phyloP scores from a whole-genome alignment of 2,888 invertebrate genomes.

The Lottia scabra region DNA sequence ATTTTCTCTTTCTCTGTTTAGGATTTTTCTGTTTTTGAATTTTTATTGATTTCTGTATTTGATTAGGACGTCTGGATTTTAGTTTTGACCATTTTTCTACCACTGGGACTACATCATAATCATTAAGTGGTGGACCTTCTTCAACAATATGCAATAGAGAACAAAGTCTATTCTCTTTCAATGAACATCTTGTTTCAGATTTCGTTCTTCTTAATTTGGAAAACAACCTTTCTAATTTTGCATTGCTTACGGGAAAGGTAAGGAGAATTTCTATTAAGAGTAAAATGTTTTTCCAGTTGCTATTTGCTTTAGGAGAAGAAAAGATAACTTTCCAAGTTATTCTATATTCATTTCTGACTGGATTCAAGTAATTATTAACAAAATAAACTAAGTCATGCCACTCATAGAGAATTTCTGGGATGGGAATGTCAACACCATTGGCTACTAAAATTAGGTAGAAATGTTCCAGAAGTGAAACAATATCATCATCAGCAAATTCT shows the following conservation, averaged over 20 bases:
- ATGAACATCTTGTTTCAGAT: too few species aligned
- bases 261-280: not conserved
- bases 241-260: not conserved
- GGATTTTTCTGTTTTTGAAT: too few species aligned
- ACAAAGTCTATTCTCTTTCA: too few species aligned
- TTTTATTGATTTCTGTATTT: too few species aligned
- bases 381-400: not conserved
- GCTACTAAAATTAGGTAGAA: not conserved
- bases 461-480: not conserved
- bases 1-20: too few species aligned
- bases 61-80: too few species aligned
- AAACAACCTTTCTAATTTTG: not conserved
- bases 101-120: too few species aligned
- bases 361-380: not conserved
- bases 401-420: not conserved
- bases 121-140: too few species aligned
- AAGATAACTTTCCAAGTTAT: not conserved
- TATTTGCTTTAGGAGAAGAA: not conserved
- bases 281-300: not conserved
- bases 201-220: not conserved
- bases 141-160: too few species aligned
- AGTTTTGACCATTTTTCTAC: too few species aligned
- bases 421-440: not conserved
- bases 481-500: conserved; percentile 2
- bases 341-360: not conserved